Conservation (phyloP, 1,140 invertebrate genomes). For the Aleiodes sp. region DNA sequence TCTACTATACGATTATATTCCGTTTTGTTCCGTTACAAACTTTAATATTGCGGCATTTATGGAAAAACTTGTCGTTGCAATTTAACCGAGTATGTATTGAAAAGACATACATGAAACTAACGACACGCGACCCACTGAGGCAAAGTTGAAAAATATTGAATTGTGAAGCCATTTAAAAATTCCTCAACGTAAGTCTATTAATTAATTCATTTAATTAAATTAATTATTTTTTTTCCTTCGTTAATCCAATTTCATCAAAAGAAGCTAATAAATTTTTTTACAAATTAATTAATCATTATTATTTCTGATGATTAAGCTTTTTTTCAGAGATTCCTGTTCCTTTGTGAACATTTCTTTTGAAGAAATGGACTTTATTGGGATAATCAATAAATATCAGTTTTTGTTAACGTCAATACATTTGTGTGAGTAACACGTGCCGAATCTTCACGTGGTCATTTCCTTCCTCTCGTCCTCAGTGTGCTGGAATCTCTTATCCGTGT, state of each 20-base stretch:
- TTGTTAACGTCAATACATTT: no score
- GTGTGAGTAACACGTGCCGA: slow-evolving; percentile 8
- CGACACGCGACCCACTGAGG: slow-evolving; percentile 14
- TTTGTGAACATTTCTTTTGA: no score
- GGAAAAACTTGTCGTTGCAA: neutral
- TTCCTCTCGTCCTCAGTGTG: neutral
- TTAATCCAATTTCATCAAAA: no score
- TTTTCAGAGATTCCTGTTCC: no score
- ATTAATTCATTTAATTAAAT: neutral
- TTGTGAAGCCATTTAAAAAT: neutral
- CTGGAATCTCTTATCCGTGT: neutral
- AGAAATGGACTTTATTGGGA: no score
- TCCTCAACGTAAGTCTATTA: neutral
- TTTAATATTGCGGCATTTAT: neutral
- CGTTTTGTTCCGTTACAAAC: neutral
- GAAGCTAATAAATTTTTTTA: no score
- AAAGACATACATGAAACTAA: neutral
- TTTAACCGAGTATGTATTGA: neutral
- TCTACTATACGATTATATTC: neutral
- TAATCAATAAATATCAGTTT: no score
- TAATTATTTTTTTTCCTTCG: no score
- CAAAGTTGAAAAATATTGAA: neutral
- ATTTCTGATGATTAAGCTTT: no score
- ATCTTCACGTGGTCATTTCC: neutral
- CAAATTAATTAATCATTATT: no score